phyloP scores from a whole-genome alignment of 2,888 invertebrate species.

The Macrostomum cliftonense region DNA sequence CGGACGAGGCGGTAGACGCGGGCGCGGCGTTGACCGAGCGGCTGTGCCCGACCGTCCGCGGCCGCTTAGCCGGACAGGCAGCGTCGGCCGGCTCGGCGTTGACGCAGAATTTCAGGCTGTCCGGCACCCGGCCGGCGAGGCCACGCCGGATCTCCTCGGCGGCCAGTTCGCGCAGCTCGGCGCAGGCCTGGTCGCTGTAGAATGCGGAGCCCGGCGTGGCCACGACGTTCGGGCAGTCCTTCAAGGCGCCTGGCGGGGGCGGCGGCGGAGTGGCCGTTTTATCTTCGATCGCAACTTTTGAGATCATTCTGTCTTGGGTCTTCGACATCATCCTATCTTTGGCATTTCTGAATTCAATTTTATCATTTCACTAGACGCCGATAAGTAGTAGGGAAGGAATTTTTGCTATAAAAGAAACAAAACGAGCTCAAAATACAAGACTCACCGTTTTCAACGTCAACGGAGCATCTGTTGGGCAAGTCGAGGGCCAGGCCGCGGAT shows the following conservation, averaged over 20 bases:
- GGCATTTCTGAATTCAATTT: no score
- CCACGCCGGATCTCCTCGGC: slow-evolving; percentile 7
- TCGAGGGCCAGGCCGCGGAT: not conserved
- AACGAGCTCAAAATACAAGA: no score
- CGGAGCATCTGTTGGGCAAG: not conserved
- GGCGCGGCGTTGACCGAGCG: no score
- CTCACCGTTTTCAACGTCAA: no score
- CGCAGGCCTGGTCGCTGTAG: slow-evolving; percentile 4
- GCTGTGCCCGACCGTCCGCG: not conserved
- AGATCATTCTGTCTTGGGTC: no score
- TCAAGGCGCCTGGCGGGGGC: not conserved
- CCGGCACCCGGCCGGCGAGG: not conserved
- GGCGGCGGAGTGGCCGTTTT: not conserved
- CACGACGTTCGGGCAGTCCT: slow-evolving; percentile 1
- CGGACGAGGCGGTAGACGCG: no score
- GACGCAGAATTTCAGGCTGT: slow-evolving; percentile 2
- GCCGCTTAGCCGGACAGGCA: not conserved
- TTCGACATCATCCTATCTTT: no score
- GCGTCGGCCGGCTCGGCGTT: not conserved
- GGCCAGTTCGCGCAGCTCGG: slow-evolving; percentile 7
- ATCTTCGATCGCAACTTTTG: no score
- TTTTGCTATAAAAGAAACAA: no score
- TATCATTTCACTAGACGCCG: no score
- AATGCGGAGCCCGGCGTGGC: not conserved
- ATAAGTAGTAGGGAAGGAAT: no score